These are phyloP conservation scores for Drosophila meridiana DNA, from an alignment of 2,888 invertebrate genomes.

Conservation along the genomic window DNA sequence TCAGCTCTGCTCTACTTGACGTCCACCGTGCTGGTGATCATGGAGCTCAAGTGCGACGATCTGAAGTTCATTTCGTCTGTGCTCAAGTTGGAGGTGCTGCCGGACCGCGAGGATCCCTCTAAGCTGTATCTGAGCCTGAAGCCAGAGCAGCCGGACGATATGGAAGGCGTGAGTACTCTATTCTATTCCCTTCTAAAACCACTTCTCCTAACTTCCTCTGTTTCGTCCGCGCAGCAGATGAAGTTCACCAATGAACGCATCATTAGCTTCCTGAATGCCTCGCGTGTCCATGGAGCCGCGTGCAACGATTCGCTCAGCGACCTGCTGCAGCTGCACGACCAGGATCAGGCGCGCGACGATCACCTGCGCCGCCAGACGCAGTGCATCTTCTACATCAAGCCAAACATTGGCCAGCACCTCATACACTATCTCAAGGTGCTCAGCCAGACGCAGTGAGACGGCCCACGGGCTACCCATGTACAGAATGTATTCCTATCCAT, in stretches of 20 bases:
- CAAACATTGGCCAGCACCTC: slow-evolving; percentile 82
- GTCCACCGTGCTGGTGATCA: slow-evolving; percentile 78
- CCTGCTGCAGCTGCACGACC: slow-evolving; percentile 66
- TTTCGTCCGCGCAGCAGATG: slow-evolving; percentile 53
- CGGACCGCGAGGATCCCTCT: slow-evolving; percentile 78
- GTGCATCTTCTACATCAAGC: slow-evolving; percentile 82
- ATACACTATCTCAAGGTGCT: slow-evolving; percentile 82
- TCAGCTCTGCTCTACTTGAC: slow-evolving; percentile 81
- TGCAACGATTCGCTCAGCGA: slow-evolving; percentile 73
- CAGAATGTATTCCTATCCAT: slow-evolving; percentile 34
- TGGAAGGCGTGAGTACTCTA: slow-evolving; percentile 72
- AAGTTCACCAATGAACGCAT: slow-evolving; percentile 83
- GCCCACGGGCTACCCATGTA: not conserved
- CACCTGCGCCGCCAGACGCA: slow-evolving; percentile 57
- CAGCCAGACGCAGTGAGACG: slow-evolving; percentile 54
- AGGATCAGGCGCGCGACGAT: slow-evolving; percentile 32
- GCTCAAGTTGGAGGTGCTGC: slow-evolving; percentile 71
- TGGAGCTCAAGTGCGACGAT: slow-evolving; percentile 78
- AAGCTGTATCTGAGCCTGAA: slow-evolving; percentile 75
- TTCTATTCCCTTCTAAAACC: no score
- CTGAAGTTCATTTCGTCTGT: slow-evolving; percentile 78
- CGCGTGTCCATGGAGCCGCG: slow-evolving; percentile 56
- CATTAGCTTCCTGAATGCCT: slow-evolving; percentile 80
- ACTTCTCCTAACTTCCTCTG: not conserved
- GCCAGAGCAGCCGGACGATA: slow-evolving; percentile 63